Percentiles rank a stretch among this genome's conserved stretches.
Conservation (phyloP, 2,888 invertebrate species). For the Masnerella sp. region DNA sequence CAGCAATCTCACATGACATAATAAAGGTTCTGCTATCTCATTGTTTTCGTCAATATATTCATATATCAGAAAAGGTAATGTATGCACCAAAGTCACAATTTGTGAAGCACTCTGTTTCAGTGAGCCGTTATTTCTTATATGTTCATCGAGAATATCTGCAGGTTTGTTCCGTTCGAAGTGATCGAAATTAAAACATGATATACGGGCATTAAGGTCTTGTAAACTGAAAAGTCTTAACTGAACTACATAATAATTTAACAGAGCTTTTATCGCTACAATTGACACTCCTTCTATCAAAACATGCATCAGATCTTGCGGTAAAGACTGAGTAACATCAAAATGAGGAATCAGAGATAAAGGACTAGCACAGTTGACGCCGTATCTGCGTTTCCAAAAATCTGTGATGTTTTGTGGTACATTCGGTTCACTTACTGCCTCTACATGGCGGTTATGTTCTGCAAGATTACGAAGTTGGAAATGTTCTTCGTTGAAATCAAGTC, state of each 20-base stretch:
- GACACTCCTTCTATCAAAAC: not conserved
- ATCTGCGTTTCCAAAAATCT: not conserved
- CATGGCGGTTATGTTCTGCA: too few relatives aligned
- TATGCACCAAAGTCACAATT: constrained; percentile 4
- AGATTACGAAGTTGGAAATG: not conserved
- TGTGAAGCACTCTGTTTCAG: constrained; percentile 15
- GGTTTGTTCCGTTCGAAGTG: constrained; percentile 60
- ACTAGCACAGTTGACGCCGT: not conserved
- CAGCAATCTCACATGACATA: constrained; percentile 7
- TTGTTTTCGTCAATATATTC: not conserved
- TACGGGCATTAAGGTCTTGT: constrained; percentile 53
- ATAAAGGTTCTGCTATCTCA: not conserved
- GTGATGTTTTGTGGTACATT: too few relatives aligned
- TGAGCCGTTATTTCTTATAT: not conserved
- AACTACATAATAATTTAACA: not conserved
- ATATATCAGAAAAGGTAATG: constrained; percentile 12
- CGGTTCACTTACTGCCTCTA: too few relatives aligned
- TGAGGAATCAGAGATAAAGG: not conserved
- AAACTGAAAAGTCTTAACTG: constrained; percentile 44
- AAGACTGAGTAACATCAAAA: not conserved
- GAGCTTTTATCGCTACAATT: not conserved
- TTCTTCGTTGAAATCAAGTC: constrained; percentile 9
- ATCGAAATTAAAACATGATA: constrained; percentile 51
- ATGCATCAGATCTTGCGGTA: not conserved
- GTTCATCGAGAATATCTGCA: constrained; percentile 9